phyloP scores from a whole-genome alignment of 2,113 vertebrate genomes.

The Thalassoma bifasciatum region DNA sequence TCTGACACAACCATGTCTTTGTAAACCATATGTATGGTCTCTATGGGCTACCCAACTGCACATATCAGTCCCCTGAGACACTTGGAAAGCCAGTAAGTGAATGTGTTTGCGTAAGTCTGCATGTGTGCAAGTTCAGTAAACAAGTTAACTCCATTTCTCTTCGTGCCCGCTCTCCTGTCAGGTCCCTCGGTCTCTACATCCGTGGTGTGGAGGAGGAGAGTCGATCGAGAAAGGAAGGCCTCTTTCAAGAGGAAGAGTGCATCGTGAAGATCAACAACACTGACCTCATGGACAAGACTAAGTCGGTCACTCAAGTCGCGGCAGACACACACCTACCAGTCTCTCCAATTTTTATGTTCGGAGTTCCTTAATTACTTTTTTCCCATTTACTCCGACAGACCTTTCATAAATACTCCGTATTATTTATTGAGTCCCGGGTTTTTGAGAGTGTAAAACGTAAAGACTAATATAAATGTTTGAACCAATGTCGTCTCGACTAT shows the following conservation, averaged over 20 bases:
- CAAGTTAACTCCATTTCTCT: not conserved
- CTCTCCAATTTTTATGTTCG: too few relatives aligned
- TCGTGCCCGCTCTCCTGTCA: slow-evolving; percentile 42
- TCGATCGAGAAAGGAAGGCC: slow-evolving; percentile 89
- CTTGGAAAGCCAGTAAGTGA: not conserved
- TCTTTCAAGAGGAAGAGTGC: slow-evolving; percentile 94
- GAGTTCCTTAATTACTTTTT: too few relatives aligned
- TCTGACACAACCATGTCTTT: too few relatives aligned
- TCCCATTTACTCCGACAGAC: too few relatives aligned
- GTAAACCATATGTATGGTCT: too few relatives aligned
- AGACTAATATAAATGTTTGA: too few relatives aligned
- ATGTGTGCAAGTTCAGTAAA: not conserved
- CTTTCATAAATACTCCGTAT: too few relatives aligned
- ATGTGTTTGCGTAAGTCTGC: not conserved
- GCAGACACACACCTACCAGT: too few relatives aligned
- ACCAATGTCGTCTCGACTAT: too few relatives aligned
- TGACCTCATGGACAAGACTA: slow-evolving; percentile 92
- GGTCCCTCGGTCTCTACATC: slow-evolving; percentile 92
- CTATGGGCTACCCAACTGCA: not conserved
- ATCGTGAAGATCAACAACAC: slow-evolving; percentile 93
- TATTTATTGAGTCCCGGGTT: too few relatives aligned
- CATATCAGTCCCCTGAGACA: not conserved
- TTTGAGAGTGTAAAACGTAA: too few relatives aligned
- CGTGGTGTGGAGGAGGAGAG: slow-evolving; percentile 94
- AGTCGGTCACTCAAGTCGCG: too few relatives aligned